Evolutionary conservation across 2,113 vertebrate species (phyloP).

Genomic region (Miniopterus natalensis): DNA sequence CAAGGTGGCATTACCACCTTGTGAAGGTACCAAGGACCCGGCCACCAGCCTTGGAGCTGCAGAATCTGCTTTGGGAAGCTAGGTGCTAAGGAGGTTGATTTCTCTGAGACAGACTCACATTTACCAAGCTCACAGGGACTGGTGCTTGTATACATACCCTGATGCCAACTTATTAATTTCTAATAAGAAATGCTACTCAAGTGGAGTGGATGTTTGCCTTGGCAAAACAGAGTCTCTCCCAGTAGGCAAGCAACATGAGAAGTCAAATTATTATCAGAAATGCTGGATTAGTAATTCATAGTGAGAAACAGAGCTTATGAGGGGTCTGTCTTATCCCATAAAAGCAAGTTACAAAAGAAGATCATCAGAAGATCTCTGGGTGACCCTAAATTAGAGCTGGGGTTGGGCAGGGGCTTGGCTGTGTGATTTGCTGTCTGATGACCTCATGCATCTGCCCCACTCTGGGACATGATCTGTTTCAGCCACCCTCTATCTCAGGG

Average conservation of each 20-base stretch:
- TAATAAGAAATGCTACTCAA: conserved; percentile 73
- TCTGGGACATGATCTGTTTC: background rate
- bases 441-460: background rate
- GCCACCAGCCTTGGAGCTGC: background rate
- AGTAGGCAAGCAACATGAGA: conserved; percentile 55
- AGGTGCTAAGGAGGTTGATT: conserved; percentile 24
- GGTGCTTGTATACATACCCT: conserved; percentile 47
- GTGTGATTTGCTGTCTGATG: background rate
- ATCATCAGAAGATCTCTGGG: background rate
- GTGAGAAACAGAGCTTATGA: conserved; percentile 16
- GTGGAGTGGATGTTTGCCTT: conserved; percentile 71
- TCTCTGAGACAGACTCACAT: conserved; percentile 44
- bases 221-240: conserved; percentile 59
- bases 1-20: background rate
- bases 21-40: background rate
- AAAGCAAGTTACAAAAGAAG: background rate
- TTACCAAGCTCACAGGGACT: conserved; percentile 64
- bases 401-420: too few species aligned
- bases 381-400: background rate
- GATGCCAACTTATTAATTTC: conserved; percentile 78
- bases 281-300: conserved; percentile 34
- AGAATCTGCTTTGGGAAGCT: background rate
- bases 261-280: conserved; percentile 55
- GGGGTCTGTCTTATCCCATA: background rate
- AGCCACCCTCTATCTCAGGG: too few species aligned